Evolutionary conservation across 2,113 vertebrate genomes (phyloP).

Genomic region (Trinectes maculatus): DNA sequence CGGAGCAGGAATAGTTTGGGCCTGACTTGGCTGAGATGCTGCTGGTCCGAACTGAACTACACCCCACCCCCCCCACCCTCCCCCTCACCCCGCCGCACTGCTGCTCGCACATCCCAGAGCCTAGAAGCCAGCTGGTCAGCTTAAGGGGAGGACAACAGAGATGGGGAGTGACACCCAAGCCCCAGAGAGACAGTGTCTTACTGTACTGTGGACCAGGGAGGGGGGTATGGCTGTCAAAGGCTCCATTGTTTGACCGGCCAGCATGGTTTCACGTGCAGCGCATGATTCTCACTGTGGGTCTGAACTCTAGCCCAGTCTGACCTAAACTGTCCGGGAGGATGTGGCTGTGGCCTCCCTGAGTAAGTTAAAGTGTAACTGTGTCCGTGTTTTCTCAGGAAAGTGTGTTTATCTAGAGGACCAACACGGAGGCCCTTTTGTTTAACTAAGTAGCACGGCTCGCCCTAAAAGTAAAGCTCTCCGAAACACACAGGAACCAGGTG

Average conservation of each 20-base stretch:
- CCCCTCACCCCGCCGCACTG: slow-evolving; percentile 68
- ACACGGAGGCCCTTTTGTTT: slow-evolving; percentile 83
- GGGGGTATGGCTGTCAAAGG: slow-evolving; percentile 74
- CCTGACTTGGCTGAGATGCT: slow-evolving; percentile 27
- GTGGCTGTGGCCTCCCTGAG: slow-evolving; percentile 65
- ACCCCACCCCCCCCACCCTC: too few species aligned
- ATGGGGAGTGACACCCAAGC: slow-evolving; percentile 77
- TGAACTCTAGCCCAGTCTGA: slow-evolving; percentile 69
- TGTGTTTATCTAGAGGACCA: slow-evolving; percentile 82
- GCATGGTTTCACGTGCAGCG: slow-evolving; percentile 75
- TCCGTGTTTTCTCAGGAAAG: slow-evolving; percentile 83
- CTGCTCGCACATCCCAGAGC: slow-evolving; percentile 60
- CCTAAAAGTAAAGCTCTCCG: slow-evolving; percentile 75
- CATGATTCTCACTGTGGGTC: slow-evolving; percentile 75
- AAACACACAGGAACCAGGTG: slow-evolving; percentile 70
- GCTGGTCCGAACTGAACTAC: slow-evolving; percentile 54
- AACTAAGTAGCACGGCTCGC: slow-evolving; percentile 78
- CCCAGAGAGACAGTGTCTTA: slow-evolving; percentile 77
- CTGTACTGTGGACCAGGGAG: slow-evolving; percentile 69
- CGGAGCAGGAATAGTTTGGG: slow-evolving; percentile 43
- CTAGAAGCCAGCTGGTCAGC: slow-evolving; percentile 75
- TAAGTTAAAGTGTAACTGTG: slow-evolving; percentile 83
- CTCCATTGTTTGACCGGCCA: slow-evolving; percentile 76
- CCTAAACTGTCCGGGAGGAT: slow-evolving; percentile 70
- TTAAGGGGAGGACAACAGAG: slow-evolving; percentile 74